These are phyloP conservation scores for Mesembrinibis cayennensis DNA, from an alignment of 2,113 vertebrate species.

Conservation along the genomic window DNA sequence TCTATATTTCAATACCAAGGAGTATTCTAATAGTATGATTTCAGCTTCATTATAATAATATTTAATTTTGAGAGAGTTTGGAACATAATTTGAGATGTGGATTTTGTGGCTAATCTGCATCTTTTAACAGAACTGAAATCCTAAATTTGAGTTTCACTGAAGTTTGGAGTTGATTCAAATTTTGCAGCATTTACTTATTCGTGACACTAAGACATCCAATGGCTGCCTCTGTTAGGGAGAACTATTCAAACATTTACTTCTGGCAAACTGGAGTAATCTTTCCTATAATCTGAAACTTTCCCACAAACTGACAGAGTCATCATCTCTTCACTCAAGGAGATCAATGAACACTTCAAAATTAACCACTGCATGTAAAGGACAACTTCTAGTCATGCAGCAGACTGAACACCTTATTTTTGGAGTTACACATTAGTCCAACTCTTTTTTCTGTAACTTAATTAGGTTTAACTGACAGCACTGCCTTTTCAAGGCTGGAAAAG, in stretches of 20 bases:
- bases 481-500: not conserved
- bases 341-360: not conserved
- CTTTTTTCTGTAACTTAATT: not conserved
- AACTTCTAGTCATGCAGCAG: not conserved
- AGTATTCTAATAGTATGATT: not conserved
- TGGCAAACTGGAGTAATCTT: not conserved
- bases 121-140: not conserved
- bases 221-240: not conserved
- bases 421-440: not conserved
- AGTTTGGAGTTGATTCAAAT: not conserved
- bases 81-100: not conserved
- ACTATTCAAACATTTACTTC: not conserved
- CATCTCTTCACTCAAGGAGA: not conserved
- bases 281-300: not conserved
- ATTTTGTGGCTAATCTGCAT: not conserved
- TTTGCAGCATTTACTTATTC: not conserved
- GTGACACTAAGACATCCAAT: not conserved
- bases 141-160: not conserved
- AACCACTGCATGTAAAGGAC: not conserved
- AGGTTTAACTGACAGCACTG: not conserved
- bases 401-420: not conserved
- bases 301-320: not conserved
- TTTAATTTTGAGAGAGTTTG: not conserved
- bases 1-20: not conserved
- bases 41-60: not conserved